Conservation (phyloP, 2,888 invertebrate species). For the Ophion obscuratus region DNA sequence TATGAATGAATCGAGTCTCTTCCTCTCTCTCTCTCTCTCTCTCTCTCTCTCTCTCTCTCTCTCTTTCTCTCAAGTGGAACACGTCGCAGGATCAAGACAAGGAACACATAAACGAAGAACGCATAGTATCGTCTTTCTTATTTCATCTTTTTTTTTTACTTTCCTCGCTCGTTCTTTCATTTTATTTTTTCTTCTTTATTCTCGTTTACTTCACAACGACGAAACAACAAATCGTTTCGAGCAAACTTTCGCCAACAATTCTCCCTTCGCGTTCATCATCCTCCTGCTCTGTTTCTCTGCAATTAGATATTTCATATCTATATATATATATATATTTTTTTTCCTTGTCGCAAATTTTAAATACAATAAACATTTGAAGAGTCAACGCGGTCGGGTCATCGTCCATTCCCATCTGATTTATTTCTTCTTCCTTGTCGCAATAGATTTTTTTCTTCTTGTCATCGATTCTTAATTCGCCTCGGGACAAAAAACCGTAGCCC, state of each 20-base stretch:
- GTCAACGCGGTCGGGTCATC: conserved; percentile 70
- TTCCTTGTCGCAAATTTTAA: conserved; percentile 73
- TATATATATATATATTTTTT: conserved; percentile 66
- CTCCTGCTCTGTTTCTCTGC: conserved; percentile 64
- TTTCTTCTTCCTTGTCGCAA: background rate
- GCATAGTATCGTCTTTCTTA: background rate
- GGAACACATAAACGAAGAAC: background rate
- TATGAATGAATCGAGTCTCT: background rate
- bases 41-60: background rate
- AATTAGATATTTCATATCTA: conserved; percentile 72
- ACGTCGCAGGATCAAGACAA: background rate
- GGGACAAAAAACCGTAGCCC: conserved; percentile 61
- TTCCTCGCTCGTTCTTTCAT: background rate
- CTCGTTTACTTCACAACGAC: conserved; percentile 31
- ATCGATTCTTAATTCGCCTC: conserved; percentile 28
- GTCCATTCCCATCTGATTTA: conserved; percentile 47
- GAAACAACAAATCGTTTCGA: conserved; percentile 40
- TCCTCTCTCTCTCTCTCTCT: background rate
- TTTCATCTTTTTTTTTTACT: background rate
- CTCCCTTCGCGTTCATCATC: background rate
- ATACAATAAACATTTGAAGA: conserved; percentile 77
- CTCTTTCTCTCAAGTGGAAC: background rate
- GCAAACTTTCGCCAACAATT: conserved; percentile 30
- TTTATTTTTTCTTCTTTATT: background rate
- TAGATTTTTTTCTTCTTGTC: conserved; percentile 42